Conservation (phyloP, 2,888 invertebrate genomes). For the Watsonalla cultraria region DNA sequence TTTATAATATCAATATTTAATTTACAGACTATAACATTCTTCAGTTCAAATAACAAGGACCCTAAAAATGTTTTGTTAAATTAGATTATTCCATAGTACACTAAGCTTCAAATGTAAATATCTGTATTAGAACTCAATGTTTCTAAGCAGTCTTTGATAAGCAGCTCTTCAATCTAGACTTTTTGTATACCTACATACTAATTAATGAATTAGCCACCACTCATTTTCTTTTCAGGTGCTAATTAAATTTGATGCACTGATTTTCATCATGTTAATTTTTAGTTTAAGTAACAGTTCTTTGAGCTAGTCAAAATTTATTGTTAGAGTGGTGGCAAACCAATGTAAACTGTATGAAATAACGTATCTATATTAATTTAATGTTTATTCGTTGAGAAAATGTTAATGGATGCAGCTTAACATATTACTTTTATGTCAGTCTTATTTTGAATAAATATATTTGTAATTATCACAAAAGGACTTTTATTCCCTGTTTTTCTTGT, state of each 20-base stretch:
- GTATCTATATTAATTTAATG: slow-evolving; percentile 22
- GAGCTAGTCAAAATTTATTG: slow-evolving; percentile 72
- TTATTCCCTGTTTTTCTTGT: slow-evolving; percentile 24
- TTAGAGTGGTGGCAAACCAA: slow-evolving; percentile 43
- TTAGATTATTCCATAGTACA: slow-evolving; percentile 14
- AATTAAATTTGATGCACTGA: slow-evolving; percentile 23
- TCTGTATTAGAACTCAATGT: slow-evolving; percentile 58
- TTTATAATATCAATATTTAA: too few species aligned
- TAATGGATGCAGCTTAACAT: slow-evolving; percentile 61
- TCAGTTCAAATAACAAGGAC: slow-evolving; percentile 35
- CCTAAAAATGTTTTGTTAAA: slow-evolving; percentile 40
- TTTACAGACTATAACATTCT: background rate
- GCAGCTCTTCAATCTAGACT: slow-evolving; percentile 53
- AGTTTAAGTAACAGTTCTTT: slow-evolving; percentile 36
- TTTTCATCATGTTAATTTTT: slow-evolving; percentile 18
- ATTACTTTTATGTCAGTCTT: slow-evolving; percentile 67
- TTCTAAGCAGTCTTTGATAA: slow-evolving; percentile 66
- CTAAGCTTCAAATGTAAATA: slow-evolving; percentile 73
- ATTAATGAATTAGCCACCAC: slow-evolving; percentile 32
- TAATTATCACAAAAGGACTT: slow-evolving; percentile 54
- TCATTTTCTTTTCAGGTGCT: slow-evolving; percentile 47
- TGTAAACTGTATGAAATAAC: slow-evolving; percentile 29
- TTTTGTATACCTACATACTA: slow-evolving; percentile 61
- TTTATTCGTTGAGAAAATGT: slow-evolving; percentile 45
- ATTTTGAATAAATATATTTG: slow-evolving; percentile 76